Conservation (phyloP, 2,797 vertebrate genomes). For the Coregonus sp. region DNA sequence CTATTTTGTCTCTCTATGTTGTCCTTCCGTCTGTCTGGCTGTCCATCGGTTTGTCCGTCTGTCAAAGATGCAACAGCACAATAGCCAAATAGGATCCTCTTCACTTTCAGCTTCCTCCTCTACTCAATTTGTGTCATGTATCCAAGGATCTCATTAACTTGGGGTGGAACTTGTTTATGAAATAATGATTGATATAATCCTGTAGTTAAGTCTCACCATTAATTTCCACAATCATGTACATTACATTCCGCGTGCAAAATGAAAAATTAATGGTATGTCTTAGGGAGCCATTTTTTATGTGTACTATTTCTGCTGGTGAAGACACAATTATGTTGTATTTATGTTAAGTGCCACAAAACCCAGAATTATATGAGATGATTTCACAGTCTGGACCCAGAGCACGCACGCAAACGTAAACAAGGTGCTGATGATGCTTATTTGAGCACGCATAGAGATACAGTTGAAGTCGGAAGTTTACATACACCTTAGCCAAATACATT, state of each 20-base stretch:
- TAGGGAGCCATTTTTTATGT: conserved; percentile 49
- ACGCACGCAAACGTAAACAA: conserved; percentile 8
- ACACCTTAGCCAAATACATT: too few relatives aligned
- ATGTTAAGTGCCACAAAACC: conserved; percentile 41
- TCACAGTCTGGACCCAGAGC: not conserved
- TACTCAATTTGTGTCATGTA: conserved; percentile 55
- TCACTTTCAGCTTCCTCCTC: conserved; percentile 42
- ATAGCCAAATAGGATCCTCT: conserved; percentile 30
- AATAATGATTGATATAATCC: conserved; percentile 78
- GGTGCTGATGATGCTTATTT: conserved; percentile 7
- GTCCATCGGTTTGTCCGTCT: conserved; percentile 10
- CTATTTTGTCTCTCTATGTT: not conserved
- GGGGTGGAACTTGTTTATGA: conserved; percentile 70
- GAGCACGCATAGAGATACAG: not conserved
- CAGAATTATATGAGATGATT: conserved; percentile 12
- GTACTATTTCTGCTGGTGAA: conserved; percentile 43
- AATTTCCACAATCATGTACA: conserved; percentile 70
- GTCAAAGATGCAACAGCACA: conserved; percentile 23
- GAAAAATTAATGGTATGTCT: conserved; percentile 64
- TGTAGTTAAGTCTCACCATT: conserved; percentile 74
- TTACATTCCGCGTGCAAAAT: conserved; percentile 68
- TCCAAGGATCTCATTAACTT: conserved; percentile 71
- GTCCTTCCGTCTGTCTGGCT: conserved; percentile 2
- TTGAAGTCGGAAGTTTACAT: too few relatives aligned
- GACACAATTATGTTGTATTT: conserved; percentile 45